Conservation (phyloP, 2,113 vertebrate genomes). For the Xyliphius kryptos region DNA sequence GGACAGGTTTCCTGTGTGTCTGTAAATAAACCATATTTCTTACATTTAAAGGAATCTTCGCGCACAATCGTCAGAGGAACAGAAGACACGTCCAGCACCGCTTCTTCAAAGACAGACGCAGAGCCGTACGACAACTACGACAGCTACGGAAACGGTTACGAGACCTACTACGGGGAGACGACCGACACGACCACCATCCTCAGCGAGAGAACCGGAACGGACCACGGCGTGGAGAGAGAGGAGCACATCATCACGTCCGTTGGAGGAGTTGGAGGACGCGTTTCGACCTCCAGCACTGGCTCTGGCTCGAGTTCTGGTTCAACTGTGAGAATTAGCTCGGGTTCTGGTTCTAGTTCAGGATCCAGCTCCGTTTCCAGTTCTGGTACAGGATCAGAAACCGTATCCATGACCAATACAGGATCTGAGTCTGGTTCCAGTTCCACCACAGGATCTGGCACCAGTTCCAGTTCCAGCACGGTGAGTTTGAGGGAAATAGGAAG, state of each 20-base stretch:
- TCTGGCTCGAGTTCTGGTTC: constrained; percentile 10
- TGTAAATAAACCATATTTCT: background rate
- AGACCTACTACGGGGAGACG: constrained; percentile 52
- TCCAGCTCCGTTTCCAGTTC: constrained; percentile 13
- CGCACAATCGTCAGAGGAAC: constrained; percentile 3
- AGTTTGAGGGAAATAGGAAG: background rate
- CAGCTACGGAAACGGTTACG: constrained; percentile 44
- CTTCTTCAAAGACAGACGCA: background rate
- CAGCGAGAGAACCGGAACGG: constrained; percentile 41
- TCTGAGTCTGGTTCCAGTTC: constrained; percentile 1
- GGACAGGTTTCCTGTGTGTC: background rate
- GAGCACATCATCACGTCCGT: constrained; percentile 35
- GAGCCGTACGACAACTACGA: constrained; percentile 50
- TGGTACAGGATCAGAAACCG: background rate
- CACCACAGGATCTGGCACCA: background rate
- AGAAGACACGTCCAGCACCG: constrained; percentile 12
- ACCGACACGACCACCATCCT: constrained; percentile 41
- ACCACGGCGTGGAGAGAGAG: constrained; percentile 36
- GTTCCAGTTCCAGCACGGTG: constrained; percentile 27
- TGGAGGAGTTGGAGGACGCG: constrained; percentile 24
- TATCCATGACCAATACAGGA: background rate
- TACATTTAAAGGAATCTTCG: background rate
- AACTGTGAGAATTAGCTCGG: background rate
- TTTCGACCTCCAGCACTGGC: constrained; percentile 45
- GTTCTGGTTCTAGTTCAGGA: constrained; percentile 10